Evolutionary conservation across 2,113 vertebrate species (phyloP).

Genomic region (Petroica traversi): DNA sequence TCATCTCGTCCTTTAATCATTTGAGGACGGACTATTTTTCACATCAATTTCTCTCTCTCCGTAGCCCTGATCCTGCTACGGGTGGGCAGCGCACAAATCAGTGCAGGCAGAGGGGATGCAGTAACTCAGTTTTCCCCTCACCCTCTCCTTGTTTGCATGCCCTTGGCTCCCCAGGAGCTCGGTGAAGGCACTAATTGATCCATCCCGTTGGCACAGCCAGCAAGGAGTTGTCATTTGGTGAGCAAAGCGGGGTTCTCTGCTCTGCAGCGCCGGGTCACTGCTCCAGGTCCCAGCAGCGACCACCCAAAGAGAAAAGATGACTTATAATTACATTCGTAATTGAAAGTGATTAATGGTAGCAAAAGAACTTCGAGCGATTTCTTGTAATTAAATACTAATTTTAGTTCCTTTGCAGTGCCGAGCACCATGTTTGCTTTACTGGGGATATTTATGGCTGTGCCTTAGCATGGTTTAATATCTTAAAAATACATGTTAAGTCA

Average conservation of each 20-base stretch:
- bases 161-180: not conserved
- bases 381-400: constrained; percentile 71
- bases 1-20: not conserved
- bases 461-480: constrained; percentile 6
- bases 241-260: not conserved
- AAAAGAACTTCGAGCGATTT: constrained; percentile 71
- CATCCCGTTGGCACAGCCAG: fast-evolving
- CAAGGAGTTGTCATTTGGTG: not conserved
- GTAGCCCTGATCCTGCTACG: not conserved
- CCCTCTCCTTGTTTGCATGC: not conserved
- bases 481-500: constrained; percentile 56
- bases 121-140: not conserved
- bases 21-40: not conserved
- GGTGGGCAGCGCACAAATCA: not conserved
- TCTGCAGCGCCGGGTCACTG: not conserved
- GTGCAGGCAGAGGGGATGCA: not conserved
- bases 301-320: constrained; percentile 68
- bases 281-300: constrained; percentile 34
- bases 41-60: not conserved
- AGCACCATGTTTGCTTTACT: constrained; percentile 65
- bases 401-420: constrained; percentile 62
- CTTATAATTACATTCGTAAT: constrained; percentile 68
- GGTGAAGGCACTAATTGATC: not conserved
- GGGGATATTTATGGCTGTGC: constrained; percentile 62
- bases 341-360: constrained; percentile 72